Evolutionary conservation across 2,113 vertebrate species (phyloP), one percentile per base, ranked within the genome.

Genomic region (Callospermophilus lateralis): DNA sequence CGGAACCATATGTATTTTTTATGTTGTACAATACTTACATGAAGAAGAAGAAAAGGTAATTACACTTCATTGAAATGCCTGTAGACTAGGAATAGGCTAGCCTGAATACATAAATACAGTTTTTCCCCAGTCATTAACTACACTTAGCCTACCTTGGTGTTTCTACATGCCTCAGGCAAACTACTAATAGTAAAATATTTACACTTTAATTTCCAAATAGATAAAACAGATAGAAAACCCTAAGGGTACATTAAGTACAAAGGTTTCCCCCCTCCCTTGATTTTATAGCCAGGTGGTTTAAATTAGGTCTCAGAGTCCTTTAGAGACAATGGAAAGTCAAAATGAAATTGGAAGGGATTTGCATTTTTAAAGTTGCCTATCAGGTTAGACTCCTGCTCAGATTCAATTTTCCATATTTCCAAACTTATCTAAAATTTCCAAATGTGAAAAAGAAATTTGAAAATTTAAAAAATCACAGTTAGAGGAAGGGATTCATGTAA

Each of bases 141-240:
- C 28, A 63, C 37, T 63, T 92, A 73, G 70, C 28, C 73, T 67
- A 26, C 11, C 86, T 53, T 48, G 13, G 81, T 87, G 45, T 39
- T 87, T 84, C 4, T 32, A 51, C 10, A 83, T 32, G 86, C 0
- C 0, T 37, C 37, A n/a, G 81, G 93, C 22, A 89, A 16, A 74
- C 10, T 39, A 95, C 93, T 42, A 93, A 63, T 26, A 92, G 94
- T n/a, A 97, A 84, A 63, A 85, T 78, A 76, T 95, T 97, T 83
- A 73, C 65, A 93, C 90, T 76, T 96, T 96, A 58, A 96, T 89
- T 94, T 97, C 67, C 81, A 88, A 97, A 94, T 73, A 96, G 22
- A 81, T 42, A 37, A 96, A 89, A 92, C 37, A 95, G 20, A 48
- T 79, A 98, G 96, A 92, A 96, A 98, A 95, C 83, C 70, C 80